Conservation (phyloP, 2,113 vertebrate genomes). For the Narcine bancroftii region DNA sequence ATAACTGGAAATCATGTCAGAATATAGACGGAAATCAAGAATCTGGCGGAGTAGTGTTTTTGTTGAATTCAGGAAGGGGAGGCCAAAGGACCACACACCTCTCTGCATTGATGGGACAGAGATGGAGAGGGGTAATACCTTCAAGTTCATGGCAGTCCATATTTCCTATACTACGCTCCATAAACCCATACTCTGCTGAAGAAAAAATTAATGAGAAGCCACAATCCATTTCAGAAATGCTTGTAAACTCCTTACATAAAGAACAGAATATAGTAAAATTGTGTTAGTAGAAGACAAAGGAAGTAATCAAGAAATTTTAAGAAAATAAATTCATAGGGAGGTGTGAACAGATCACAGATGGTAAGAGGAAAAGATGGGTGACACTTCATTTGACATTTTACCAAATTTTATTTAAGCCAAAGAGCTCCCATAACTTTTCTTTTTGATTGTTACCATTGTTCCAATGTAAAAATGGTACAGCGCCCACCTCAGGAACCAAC, state of each 20-base stretch:
- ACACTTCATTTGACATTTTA: neutral
- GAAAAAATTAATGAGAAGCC: too few relatives aligned
- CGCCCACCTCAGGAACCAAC: too few relatives aligned
- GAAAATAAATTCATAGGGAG: neutral
- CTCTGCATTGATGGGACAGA: too few relatives aligned
- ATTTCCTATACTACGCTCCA: too few relatives aligned
- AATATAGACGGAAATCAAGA: too few relatives aligned
- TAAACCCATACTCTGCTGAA: too few relatives aligned
- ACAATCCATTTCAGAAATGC: neutral
- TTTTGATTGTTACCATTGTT: neutral
- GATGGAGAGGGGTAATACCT: too few relatives aligned
- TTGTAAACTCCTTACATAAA: neutral
- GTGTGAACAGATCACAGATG: neutral
- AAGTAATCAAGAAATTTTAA: neutral
- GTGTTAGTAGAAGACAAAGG: neutral
- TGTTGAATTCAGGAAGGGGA: too few relatives aligned
- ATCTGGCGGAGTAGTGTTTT: too few relatives aligned
- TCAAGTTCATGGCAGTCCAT: too few relatives aligned
- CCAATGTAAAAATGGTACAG: neutral
- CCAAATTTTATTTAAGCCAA: neutral
- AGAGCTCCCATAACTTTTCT: neutral
- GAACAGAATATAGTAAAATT: neutral
- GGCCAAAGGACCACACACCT: too few relatives aligned
- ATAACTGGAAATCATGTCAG: too few relatives aligned
- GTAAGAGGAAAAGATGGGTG: neutral